These are phyloP conservation scores for Falco rusticolus DNA, from an alignment of 2,797 vertebrate species.

Conservation along the genomic window DNA sequence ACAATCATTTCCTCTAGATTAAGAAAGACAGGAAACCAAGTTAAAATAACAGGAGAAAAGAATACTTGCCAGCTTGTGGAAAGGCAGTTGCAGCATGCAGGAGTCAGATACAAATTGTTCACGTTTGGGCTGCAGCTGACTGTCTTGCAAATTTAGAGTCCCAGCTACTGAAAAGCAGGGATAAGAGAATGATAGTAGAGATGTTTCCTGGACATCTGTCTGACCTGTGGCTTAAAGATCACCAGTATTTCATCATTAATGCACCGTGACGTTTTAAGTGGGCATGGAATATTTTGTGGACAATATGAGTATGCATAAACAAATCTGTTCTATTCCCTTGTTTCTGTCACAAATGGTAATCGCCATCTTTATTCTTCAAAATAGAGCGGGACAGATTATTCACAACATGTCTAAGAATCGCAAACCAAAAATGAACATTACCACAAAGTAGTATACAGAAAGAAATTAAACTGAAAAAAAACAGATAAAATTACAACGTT, in stretches of 20 bases:
- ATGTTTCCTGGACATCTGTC: neutral
- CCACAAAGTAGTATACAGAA: neutral
- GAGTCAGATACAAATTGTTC: constrained; percentile 31
- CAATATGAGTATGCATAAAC: neutral
- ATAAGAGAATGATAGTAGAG: neutral
- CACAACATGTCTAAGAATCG: neutral
- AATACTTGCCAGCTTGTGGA: constrained; percentile 38
- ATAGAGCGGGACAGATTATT: neutral
- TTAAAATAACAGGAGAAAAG: constrained; percentile 22
- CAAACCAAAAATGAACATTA: neutral
- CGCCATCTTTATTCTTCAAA: neutral
- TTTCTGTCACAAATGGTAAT: neutral
- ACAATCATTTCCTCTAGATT: neutral
- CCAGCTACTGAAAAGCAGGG: constrained; percentile 48
- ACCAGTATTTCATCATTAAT: neutral
- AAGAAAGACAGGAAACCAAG: neutral
- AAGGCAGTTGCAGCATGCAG: constrained; percentile 24
- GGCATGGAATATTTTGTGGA: neutral
- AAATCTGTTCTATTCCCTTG: neutral
- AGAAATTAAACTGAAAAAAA: neutral
- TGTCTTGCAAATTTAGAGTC: constrained; percentile 31
- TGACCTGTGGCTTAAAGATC: neutral
- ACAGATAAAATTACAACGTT: neutral
- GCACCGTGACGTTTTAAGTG: neutral
- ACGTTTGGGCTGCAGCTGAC: constrained; percentile 34